Evolutionary conservation across 2,888 invertebrate genomes (phyloP).

Genomic region (Tipula vernalis): DNA sequence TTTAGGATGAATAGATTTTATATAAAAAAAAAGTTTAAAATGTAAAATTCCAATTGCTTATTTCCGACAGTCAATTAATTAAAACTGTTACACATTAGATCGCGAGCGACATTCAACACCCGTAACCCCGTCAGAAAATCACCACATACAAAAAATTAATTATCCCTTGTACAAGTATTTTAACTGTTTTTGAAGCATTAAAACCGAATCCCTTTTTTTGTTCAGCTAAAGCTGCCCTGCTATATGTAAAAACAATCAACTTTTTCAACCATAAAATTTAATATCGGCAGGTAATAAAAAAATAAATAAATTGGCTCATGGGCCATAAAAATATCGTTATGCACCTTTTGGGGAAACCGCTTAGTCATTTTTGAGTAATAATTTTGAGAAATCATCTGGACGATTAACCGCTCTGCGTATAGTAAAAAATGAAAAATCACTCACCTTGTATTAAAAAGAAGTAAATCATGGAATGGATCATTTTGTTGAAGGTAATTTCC

Average conservation of each 20-base stretch:
- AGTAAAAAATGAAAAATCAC: neutral
- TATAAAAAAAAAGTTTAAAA: no score
- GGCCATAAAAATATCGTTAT: neutral
- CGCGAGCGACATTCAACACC: neutral
- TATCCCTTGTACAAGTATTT: neutral
- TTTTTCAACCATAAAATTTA: neutral
- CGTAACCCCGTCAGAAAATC: no score
- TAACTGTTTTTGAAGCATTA: neutral
- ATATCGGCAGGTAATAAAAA: neutral
- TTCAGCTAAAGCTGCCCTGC: neutral
- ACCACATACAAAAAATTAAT: no score
- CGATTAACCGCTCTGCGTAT: neutral
- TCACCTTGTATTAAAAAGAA: neutral
- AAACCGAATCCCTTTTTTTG: neutral
- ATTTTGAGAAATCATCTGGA: neutral
- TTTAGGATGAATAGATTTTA: no score
- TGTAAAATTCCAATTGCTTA: no score
- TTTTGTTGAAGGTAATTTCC: neutral
- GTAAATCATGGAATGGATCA: neutral
- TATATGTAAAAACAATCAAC: neutral
- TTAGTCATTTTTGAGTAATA: neutral
- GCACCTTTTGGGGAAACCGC: neutral
- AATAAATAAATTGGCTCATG: neutral
- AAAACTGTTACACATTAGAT: no score
- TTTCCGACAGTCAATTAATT: no score